Evolutionary conservation across 2,113 vertebrate genomes (phyloP).

Genomic region (Eurystomus gularis): DNA sequence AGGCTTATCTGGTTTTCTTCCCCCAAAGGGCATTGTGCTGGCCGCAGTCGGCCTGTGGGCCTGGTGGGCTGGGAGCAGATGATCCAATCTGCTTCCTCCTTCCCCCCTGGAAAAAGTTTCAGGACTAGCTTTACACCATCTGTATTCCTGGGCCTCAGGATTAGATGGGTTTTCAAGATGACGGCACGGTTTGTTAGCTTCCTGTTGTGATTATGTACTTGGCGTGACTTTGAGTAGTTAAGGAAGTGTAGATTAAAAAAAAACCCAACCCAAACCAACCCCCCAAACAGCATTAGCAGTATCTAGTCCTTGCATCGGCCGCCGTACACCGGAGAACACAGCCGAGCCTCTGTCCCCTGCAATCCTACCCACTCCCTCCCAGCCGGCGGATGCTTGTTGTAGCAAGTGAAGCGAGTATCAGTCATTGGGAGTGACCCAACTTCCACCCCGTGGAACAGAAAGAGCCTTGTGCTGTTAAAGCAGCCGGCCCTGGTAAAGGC

Average conservation of each 20-base stretch:
- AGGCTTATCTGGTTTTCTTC: background rate
- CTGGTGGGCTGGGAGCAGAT: background rate
- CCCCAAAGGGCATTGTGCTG: background rate
- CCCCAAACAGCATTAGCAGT: background rate
- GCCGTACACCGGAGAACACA: background rate
- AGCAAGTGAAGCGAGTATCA: rapidly evolving
- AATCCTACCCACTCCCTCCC: background rate
- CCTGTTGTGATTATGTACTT: conserved; percentile 14
- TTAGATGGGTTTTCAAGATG: background rate
- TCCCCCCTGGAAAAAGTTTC: background rate
- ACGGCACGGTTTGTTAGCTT: background rate
- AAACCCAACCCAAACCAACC: background rate
- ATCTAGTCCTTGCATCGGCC: background rate
- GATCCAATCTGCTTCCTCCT: background rate
- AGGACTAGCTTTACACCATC: background rate
- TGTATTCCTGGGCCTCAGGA: background rate
- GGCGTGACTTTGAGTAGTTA: background rate
- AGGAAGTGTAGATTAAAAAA: background rate
- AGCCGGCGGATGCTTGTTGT: background rate
- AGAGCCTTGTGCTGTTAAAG: rapidly evolving
- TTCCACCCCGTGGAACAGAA: background rate
- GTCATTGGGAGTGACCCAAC: background rate
- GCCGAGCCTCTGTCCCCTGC: background rate
- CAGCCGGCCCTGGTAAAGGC: background rate
- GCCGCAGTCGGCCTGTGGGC: background rate